Evolutionary conservation across 2,113 vertebrate species (phyloP), one percentile per base, ranked within the genome.

Genomic region (Osmerus eperlanus): DNA sequence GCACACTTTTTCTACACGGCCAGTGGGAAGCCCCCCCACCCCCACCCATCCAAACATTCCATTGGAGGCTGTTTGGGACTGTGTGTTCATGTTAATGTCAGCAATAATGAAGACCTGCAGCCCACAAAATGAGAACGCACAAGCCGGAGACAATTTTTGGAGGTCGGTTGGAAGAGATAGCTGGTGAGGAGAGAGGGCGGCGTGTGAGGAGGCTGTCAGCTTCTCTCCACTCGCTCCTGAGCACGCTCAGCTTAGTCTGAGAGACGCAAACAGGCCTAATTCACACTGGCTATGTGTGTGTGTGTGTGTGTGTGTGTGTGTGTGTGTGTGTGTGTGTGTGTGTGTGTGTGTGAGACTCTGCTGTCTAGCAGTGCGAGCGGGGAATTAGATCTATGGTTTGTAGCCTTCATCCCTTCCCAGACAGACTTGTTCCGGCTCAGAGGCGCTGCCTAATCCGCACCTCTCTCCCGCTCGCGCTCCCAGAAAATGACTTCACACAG

Each of bases 341-440:
- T 67, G 86, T 75, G 88, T 85, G 76, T 69, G 87, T 65, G 76
- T 82, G 83, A 78, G 80, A 87, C 84, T 89, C 78, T 76, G 84
- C 88, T 91, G 90, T 91, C 87, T 70, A 82, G 86, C 85, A 83
- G 84, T 80, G 78, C 86, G 87, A 89, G 86, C 77, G 53, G 87
- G 85, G 90, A 91, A 91, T 90, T 90, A 91, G 89, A 90, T 89
- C 84, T 82, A 83, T 80, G 86, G 86, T 91, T 90, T 91, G 87
- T 86, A 90, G 88, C 87, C 86, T 90, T 91, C 85, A 87, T 89
- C 88, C 88, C 85, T 84, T 91, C 88, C 87, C 87, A 90, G 91
- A 91, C 91, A 92, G 90, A 86, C 88, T 88, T 91, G 90, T 93
- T 93, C 89, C 89, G 81, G 89, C 90, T 92, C 90, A 92, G 85